Evolutionary conservation across 1,140 invertebrate species (phyloP).

Genomic region (Papilio polyxenes): DNA sequence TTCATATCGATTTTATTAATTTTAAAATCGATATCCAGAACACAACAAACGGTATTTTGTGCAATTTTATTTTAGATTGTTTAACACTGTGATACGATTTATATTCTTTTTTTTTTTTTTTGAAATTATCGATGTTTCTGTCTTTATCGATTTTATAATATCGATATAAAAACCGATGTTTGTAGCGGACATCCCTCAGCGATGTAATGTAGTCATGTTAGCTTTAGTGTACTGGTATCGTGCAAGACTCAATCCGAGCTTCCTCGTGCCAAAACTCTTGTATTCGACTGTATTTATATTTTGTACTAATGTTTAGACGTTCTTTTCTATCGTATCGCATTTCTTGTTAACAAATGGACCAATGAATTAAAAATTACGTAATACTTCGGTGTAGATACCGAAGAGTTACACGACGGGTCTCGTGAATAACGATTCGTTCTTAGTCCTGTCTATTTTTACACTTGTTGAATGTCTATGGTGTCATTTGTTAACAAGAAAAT

Average conservation of each 20-base stretch:
- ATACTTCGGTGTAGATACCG: too few relatives aligned
- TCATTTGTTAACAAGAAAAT: constrained; percentile 41
- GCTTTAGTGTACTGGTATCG: constrained; percentile 58
- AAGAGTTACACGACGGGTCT: too few relatives aligned
- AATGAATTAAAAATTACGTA: background rate
- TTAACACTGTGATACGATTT: constrained; percentile 40
- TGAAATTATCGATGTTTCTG: background rate
- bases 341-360: background rate
- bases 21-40: background rate
- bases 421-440: too few relatives aligned
- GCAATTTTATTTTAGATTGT: constrained; percentile 12
- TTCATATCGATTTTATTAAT: constrained; percentile 13
- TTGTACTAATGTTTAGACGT: constrained; percentile 23
- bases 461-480: background rate
- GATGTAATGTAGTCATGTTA: constrained; percentile 72
- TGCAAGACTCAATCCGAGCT: constrained; percentile 49
- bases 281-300: constrained; percentile 39
- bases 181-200: constrained; percentile 41
- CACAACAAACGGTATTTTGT: background rate
- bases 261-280: constrained; percentile 68
- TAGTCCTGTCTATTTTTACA: background rate
- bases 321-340: background rate
- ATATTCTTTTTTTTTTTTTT: background rate
- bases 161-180: background rate
- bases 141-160: background rate